Base-by-base conservation (phyloP, 1,140 invertebrate genomes). In the Ylistrum balloti region DNA sequence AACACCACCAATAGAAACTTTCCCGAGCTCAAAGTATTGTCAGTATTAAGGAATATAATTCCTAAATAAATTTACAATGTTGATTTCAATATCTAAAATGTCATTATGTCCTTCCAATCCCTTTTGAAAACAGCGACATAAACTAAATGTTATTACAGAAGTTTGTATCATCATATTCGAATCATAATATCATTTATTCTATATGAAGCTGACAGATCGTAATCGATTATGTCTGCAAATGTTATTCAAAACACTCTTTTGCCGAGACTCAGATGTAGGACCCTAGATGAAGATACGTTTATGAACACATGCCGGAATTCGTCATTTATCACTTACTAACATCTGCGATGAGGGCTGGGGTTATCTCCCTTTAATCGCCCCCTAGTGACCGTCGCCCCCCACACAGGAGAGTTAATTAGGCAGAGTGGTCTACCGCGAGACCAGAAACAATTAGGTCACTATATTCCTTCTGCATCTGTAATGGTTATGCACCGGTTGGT, bases 261-360 rank as follows among this genome's bases (percentile, higher is more conserved):
- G 56, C 56, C 28, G n/a, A 74, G 56, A 74, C 28, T 74, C 17
- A 74, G 56, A n/a, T 74, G 56, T 28, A n/a, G 13, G 56, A 74
- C 22, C 56, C n/a, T 17, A 17, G n/a, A 74, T 74, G 45, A 20
- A 56, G 45, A 56, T 56, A 56, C 45, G 45, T 7, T 56, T 56
- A 56, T 56, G 56, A 74, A 74, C 56, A 74, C 56, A 74, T 74
- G 56, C 56, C 56, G 56, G 56, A 74, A 28, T 74, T 74, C 56
- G 17, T 74, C 56, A 74, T 74, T 74, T 74, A 74, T 74, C 56
- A 74, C 56, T 74, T 74, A 5, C 22, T n/a, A 74, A 74, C 56
- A 74, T 74, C 56, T 74, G 56, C 17, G 56, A 74, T 28, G 56
- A 45, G 56, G 56, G 56, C 5, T 28, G 5, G 5, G 56, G 22